Evolutionary conservation across 1,140 invertebrate species (phyloP).

Genomic region (Ladona fulva): DNA sequence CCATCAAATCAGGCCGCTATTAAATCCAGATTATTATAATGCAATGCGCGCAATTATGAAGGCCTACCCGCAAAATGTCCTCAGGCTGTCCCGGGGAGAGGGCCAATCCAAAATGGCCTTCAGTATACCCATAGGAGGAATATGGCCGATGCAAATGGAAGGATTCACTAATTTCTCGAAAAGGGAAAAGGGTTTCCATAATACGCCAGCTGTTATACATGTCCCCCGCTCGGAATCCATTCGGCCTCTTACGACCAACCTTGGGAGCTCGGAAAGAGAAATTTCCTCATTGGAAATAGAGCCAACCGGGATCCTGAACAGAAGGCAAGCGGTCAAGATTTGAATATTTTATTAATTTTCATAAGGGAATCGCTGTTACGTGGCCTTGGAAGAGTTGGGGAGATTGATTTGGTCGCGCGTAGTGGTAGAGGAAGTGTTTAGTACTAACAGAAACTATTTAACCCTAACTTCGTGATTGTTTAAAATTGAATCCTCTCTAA

Average conservation of each 20-base stretch:
- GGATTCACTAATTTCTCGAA: conserved; percentile 6
- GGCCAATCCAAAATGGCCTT: not conserved
- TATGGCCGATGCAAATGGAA: not conserved
- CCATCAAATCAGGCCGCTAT: not conserved
- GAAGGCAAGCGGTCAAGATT: not conserved
- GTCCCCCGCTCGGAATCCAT: too few species aligned
- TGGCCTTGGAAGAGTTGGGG: too few species aligned
- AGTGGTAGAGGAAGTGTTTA: too few species aligned
- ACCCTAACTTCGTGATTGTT: too few species aligned
- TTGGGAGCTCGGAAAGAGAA: not conserved
- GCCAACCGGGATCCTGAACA: not conserved
- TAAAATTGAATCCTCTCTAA: too few species aligned
- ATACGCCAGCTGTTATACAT: not conserved
- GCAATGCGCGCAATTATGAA: not conserved
- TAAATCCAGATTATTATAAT: not conserved
- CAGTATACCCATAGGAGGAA: not conserved
- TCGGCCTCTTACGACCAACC: not conserved
- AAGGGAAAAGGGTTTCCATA: not conserved
- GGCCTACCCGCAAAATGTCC: not conserved
- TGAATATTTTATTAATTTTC: too few species aligned
- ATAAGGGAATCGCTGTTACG: too few species aligned
- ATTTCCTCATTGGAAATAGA: not conserved
- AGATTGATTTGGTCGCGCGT: too few species aligned
- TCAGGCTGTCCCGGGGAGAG: not conserved
- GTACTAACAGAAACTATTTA: too few species aligned